phyloP scores from a whole-genome alignment of 2,888 invertebrate genomes.

The Choristoneura rosaceana region DNA sequence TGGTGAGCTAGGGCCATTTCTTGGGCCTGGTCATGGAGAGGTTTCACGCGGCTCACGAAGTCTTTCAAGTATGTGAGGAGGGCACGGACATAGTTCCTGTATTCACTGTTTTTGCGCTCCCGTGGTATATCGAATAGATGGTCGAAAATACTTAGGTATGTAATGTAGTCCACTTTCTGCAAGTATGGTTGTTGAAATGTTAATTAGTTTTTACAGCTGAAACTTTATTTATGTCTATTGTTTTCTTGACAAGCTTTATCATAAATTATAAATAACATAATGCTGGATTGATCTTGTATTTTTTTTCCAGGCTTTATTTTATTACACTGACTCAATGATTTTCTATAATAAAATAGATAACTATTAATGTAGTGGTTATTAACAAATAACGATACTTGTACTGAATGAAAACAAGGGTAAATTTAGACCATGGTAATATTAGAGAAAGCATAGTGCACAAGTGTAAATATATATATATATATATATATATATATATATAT shows the following conservation, averaged over 20 bases:
- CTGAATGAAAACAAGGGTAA: not conserved
- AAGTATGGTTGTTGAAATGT: conserved; percentile 47
- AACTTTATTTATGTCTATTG: too few relatives aligned
- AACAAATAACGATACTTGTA: not conserved
- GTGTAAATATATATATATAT: too few relatives aligned
- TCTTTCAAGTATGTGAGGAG: conserved; percentile 94
- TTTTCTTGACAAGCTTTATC: too few relatives aligned
- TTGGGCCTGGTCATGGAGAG: conserved; percentile 92
- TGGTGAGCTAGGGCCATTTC: conserved; percentile 92
- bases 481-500: too few relatives aligned
- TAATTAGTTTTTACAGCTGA: not conserved
- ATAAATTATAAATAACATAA: too few relatives aligned
- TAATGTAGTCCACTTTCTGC: conserved; percentile 97
- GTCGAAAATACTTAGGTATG: conserved; percentile 97
- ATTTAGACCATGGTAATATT: not conserved
- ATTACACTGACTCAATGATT: too few relatives aligned
- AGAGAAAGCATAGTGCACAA: not conserved
- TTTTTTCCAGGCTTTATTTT: too few relatives aligned
- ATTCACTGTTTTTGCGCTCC: conserved; percentile 95
- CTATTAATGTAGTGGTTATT: too few relatives aligned
- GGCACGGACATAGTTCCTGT: conserved; percentile 92
- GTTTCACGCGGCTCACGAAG: conserved; percentile 93
- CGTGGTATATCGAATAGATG: conserved; percentile 97
- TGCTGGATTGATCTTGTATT: too few relatives aligned
- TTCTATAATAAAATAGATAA: too few relatives aligned